Evolutionary conservation across 1,140 invertebrate genomes (phyloP).

Genomic region (Drosophila ercepeae): DNA sequence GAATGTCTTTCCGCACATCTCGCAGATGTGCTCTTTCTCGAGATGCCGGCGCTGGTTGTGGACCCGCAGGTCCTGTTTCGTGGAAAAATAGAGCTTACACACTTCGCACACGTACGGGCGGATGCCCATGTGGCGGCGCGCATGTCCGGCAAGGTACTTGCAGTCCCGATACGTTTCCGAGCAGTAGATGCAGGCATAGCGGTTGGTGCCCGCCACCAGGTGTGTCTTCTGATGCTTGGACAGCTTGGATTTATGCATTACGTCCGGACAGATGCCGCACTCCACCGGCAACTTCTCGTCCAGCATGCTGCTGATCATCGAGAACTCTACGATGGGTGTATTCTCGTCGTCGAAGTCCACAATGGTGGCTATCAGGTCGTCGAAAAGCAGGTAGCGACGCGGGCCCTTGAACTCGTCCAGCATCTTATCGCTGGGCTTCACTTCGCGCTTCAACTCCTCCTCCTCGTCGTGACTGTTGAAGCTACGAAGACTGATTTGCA

Average conservation of each 20-base stretch:
- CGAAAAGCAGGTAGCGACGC: constrained; percentile 70
- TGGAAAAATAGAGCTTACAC: constrained; percentile 76
- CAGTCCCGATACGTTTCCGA: constrained; percentile 73
- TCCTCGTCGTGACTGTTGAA: constrained; percentile 7
- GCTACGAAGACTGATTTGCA: constrained; percentile 16
- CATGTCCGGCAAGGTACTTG: constrained; percentile 77
- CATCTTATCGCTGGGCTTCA: constrained; percentile 63
- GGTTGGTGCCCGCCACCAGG: constrained; percentile 67
- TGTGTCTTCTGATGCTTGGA: constrained; percentile 72
- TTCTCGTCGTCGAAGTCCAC: constrained; percentile 72
- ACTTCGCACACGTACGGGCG: constrained; percentile 74
- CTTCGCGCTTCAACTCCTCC: constrained; percentile 19
- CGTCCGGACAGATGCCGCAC: constrained; percentile 78
- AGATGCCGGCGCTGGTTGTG: constrained; percentile 75
- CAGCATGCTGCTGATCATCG: constrained; percentile 46
- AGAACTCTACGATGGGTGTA: constrained; percentile 78
- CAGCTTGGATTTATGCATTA: constrained; percentile 69
- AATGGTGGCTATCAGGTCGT: constrained; percentile 74
- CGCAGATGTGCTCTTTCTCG: constrained; percentile 79
- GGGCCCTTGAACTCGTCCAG: constrained; percentile 65
- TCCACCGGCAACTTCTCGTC: constrained; percentile 75
- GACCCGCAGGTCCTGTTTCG: constrained; percentile 74
- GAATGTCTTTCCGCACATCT: constrained; percentile 77
- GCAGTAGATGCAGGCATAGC: constrained; percentile 76
- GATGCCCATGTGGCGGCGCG: constrained; percentile 77